Percentiles rank a stretch among this genome's conserved stretches.
Conservation (phyloP, 2,888 invertebrate species). For the Platycnemis pennipes region DNA sequence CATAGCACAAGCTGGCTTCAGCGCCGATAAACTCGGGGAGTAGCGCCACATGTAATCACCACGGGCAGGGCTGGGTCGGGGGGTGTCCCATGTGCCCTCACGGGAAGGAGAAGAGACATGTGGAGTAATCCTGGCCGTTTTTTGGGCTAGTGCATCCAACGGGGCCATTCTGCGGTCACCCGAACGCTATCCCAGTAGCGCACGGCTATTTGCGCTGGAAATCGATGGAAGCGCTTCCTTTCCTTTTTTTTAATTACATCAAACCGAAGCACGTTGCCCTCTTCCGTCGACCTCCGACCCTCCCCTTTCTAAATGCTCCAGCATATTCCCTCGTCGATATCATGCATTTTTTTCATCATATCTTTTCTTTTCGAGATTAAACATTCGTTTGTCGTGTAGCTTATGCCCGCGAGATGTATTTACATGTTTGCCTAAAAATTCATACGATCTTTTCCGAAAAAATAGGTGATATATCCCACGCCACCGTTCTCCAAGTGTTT, state of each 20-base stretch:
- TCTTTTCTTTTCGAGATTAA: neutral
- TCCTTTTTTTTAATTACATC: conserved; percentile 31
- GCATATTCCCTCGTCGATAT: neutral
- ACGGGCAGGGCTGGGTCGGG: neutral
- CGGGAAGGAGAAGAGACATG: conserved; percentile 22
- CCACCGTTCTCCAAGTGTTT: neutral
- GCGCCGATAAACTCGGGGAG: conserved; percentile 30
- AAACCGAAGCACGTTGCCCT: conserved; percentile 20
- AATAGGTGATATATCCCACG: neutral
- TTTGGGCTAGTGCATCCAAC: conserved; percentile 22
- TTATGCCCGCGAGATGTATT: neutral
- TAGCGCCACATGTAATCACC: neutral
- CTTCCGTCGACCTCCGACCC: neutral
- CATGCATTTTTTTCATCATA: neutral
- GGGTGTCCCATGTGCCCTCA: neutral
- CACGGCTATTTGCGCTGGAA: conserved; percentile 29
- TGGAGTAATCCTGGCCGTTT: conserved; percentile 21
- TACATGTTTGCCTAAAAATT: neutral
- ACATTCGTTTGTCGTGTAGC: neutral
- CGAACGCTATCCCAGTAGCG: conserved; percentile 16
- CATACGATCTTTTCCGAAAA: neutral
- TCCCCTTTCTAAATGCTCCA: neutral
- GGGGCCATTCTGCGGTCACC: conserved; percentile 26
- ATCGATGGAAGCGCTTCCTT: conserved; percentile 5
- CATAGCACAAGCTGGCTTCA: neutral